Conservation (phyloP, 2,888 invertebrate genomes). For the Thymelicus acteon region DNA sequence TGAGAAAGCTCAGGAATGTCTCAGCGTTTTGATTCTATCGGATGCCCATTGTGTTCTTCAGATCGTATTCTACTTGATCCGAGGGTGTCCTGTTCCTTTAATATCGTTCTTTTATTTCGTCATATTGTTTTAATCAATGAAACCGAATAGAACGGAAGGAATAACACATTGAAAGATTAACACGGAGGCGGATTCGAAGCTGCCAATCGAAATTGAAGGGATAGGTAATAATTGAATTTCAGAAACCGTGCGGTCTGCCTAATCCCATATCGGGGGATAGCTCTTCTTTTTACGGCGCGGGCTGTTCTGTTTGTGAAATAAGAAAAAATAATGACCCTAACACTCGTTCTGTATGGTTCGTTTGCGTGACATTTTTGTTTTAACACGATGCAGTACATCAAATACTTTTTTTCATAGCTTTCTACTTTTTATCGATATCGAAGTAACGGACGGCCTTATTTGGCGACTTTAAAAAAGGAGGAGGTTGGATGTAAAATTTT, state of each 20-base stretch:
- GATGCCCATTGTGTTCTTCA: no score
- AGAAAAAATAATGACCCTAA: slow-evolving; percentile 29
- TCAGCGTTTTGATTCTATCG: no score
- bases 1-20: no score
- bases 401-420: no score
- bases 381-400: not conserved
- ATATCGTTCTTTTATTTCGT: not conserved
- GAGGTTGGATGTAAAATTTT: no score
- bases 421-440: no score
- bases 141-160: not conserved
- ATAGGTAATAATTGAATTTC: slow-evolving; percentile 66
- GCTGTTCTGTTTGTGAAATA: slow-evolving; percentile 27
- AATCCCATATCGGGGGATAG: slow-evolving; percentile 40
- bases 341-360: slow-evolving; percentile 16
- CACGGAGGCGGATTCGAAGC: slow-evolving; percentile 37
- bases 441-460: no score
- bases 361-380: slow-evolving; percentile 16
- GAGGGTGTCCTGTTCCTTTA: no score
- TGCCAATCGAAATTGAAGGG: slow-evolving; percentile 58
- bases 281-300: slow-evolving; percentile 31
- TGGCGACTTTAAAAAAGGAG: no score
- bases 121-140: not conserved
- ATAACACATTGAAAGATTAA: slow-evolving; percentile 15
- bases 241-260: slow-evolving; percentile 51
- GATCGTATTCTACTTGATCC: no score